Evolutionary conservation across 2,888 invertebrate species (phyloP).

Genomic region (Sinopyrophorus schimmeli): DNA sequence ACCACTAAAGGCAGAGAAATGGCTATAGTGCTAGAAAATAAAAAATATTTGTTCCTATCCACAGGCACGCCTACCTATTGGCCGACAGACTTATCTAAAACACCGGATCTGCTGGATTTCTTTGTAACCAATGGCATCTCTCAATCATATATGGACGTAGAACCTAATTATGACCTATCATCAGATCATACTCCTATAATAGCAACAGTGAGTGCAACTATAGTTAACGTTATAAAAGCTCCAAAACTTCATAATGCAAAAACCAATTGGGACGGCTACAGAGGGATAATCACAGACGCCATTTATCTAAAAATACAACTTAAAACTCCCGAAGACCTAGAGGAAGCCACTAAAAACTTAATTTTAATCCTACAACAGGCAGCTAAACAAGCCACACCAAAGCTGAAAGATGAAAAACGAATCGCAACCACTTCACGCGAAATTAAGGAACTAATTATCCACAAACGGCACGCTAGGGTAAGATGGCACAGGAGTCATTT

Average conservation of each 20-base stretch:
- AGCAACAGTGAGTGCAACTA: slow-evolving; percentile 22
- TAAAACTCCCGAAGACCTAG: background rate
- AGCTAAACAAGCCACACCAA: background rate
- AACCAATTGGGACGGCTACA: slow-evolving; percentile 12
- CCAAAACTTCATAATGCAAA: slow-evolving; percentile 11
- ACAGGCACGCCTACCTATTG: slow-evolving; percentile 37
- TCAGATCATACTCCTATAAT: too few relatives aligned
- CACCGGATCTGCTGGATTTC: slow-evolving; percentile 37
- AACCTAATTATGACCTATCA: slow-evolving; percentile 14
- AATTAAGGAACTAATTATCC: slow-evolving; percentile 16
- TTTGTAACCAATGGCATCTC: slow-evolving; percentile 31
- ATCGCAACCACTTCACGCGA: slow-evolving; percentile 11
- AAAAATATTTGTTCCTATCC: slow-evolving; percentile 10
- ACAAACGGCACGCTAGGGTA: slow-evolving; percentile 12
- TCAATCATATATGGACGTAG: slow-evolving; percentile 14
- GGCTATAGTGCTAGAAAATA: slow-evolving; percentile 2
- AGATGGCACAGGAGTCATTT: slow-evolving; percentile 25
- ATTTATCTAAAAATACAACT: background rate
- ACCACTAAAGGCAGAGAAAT: slow-evolving; percentile 17
- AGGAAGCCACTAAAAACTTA: background rate
- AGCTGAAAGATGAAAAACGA: background rate
- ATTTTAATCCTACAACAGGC: background rate
- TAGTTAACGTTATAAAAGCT: slow-evolving; percentile 15
- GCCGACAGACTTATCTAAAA: slow-evolving; percentile 35
- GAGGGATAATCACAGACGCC: background rate